These are phyloP conservation scores for Andrena hattorfiana DNA, from an alignment of 2,888 invertebrate genomes.

Conservation along the genomic window DNA sequence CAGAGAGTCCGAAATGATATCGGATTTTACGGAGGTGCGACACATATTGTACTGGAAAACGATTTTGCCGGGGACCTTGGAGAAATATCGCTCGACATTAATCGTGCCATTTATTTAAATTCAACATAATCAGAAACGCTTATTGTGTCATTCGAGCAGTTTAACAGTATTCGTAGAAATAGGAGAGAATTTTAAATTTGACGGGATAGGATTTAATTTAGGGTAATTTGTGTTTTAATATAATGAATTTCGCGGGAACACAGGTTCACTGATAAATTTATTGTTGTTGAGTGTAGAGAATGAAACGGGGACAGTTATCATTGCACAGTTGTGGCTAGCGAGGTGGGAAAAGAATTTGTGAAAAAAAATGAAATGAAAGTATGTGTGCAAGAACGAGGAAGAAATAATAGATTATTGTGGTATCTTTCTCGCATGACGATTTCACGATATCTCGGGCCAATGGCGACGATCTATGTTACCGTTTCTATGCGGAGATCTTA, in stretches of 20 bases:
- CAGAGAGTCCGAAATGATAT: slow-evolving; percentile 61
- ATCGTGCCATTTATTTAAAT: background rate
- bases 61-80: slow-evolving; percentile 6
- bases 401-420: slow-evolving; percentile 58
- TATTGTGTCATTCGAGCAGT: too few relatives aligned
- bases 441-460: slow-evolving; percentile 58
- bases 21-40: slow-evolving; percentile 23
- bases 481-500: slow-evolving; percentile 44
- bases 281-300: background rate
- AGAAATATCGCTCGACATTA: background rate
- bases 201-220: background rate
- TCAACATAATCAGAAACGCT: too few relatives aligned
- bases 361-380: slow-evolving; percentile 15
- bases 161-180: background rate
- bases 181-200: background rate
- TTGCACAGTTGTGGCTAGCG: background rate
- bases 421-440: slow-evolving; percentile 66
- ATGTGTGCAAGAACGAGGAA: slow-evolving; percentile 25
- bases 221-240: background rate
- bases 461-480: slow-evolving; percentile 48
- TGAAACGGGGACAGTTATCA: background rate
- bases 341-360: background rate
- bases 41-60: background rate
- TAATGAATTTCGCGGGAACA: background rate
- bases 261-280: background rate